Base-by-base conservation (phyloP, 2,113 vertebrate genomes). In the Toxostoma redivivum region DNA sequence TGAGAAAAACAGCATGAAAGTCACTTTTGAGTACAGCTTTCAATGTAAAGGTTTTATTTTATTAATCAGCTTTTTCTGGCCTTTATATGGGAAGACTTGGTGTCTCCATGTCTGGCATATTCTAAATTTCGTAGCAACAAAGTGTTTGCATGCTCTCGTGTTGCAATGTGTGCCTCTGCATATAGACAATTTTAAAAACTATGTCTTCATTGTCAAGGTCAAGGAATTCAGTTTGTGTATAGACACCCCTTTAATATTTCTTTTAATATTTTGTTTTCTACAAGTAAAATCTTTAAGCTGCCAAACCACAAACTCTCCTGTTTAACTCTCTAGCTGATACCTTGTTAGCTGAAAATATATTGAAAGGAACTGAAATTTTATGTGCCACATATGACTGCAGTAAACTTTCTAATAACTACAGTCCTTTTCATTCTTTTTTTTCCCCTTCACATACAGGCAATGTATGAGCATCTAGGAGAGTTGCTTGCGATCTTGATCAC, bases 381-480 rank as follows among this genome's bases (percentile, higher is more conserved):
- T 22, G 11, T 47, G n/a, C 24, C 14, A 10, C 2, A 0, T 4
- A 5, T n/a, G 57, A 53, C 48, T 80, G 31, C 38, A 91, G 16
- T 81, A 77, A 77, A 40, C 2, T 30, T 50, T 12, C 61, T 16
- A 70, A 12, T 96, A 85, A 92, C 54, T 91, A 60, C 51, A 90
- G 31, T 88, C 51, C 37, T 72, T 96, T 89, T 92, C 31, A 91
- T 96, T 17, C 9, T 23, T 25, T 45, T 23, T 37, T 58, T 42
- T 35, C 12, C 5, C 5, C 20, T 48, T 44, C 56, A 37, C 25
- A 5, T 93, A 94, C 97, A 99, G 99, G 98, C 98, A 7, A 98
- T 99, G 96, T 99, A 99, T 8, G 99, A 99, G 81, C 99, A 99
- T 82, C 98, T 99, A 37, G 99, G 99, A 67, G 99, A 99, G 79